Evolutionary conservation across 1,140 invertebrate genomes (phyloP).

Genomic region (Caenorhabditis elegans): DNA sequence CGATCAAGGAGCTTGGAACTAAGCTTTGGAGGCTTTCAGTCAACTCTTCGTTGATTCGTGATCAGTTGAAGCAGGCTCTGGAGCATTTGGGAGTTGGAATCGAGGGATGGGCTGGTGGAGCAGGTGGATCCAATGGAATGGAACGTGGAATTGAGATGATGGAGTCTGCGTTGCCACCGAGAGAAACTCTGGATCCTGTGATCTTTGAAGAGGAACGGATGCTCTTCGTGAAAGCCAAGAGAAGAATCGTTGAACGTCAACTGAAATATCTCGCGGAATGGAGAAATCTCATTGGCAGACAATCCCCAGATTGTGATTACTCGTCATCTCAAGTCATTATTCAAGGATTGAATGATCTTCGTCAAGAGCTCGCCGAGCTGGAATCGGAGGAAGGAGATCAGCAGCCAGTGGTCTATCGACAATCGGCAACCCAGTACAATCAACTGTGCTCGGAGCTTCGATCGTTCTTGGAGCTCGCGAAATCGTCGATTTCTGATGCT

Average conservation of each 20-base stretch:
- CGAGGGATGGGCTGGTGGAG: background rate
- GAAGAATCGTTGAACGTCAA: conserved; percentile 41
- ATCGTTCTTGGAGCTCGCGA: background rate
- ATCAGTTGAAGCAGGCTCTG: background rate
- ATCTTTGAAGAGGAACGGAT: conserved; percentile 44
- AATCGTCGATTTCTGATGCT: background rate
- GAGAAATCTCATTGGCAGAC: conserved; percentile 8
- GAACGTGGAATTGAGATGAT: background rate
- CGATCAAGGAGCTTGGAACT: background rate
- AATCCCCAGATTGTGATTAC: background rate
- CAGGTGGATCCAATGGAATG: too few relatives aligned
- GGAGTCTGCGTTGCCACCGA: conserved; percentile 25
- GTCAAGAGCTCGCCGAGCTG: background rate
- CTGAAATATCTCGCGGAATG: conserved; percentile 33
- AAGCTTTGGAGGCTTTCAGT: conserved; percentile 19
- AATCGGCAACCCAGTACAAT: conserved; percentile 11
- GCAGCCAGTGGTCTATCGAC: background rate
- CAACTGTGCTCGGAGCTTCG: background rate
- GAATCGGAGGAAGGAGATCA: background rate
- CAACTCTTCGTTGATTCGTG: background rate
- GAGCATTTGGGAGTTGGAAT: background rate
- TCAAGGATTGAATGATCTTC: background rate
- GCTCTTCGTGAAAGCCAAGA: background rate
- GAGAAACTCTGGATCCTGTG: conserved; percentile 45
- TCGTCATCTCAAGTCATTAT: conserved; percentile 10